Evolutionary conservation across 2,797 vertebrate genomes (phyloP).

Genomic region (Xiphorhynchus erythropygius): DNA sequence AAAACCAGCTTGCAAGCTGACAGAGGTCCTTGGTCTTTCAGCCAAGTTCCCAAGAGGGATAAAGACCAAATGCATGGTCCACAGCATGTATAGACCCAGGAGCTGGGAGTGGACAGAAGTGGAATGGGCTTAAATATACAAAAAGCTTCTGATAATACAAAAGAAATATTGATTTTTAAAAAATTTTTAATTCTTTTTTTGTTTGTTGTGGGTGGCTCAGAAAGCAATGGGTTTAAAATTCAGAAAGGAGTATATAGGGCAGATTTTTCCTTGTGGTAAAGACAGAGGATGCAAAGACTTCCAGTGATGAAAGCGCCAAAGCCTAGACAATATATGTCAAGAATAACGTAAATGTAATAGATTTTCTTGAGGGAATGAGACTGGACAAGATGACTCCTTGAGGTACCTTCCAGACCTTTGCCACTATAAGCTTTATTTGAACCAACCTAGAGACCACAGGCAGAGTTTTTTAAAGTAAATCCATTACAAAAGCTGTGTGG

Average conservation of each 20-base stretch:
- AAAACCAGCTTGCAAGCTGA: not conserved
- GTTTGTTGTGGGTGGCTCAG: not conserved
- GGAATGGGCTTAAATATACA: not conserved
- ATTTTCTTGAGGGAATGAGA: not conserved
- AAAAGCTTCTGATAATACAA: not conserved
- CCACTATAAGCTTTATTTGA: not conserved
- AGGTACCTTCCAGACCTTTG: not conserved
- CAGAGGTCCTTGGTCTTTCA: not conserved
- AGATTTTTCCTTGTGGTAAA: not conserved
- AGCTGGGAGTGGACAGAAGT: rapidly evolving
- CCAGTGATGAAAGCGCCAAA: not conserved
- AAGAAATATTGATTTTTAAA: not conserved
- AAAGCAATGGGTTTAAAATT: not conserved
- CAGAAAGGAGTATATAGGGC: not conserved
- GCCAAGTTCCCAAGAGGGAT: not conserved
- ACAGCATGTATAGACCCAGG: not conserved
- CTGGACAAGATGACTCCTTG: not conserved
- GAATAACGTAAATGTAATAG: not conserved
- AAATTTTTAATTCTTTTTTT: not conserved
- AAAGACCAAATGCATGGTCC: not conserved
- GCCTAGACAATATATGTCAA: not conserved
- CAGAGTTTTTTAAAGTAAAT: not conserved
- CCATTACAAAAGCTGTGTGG: not conserved
- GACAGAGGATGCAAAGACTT: not conserved
- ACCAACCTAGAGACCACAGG: not conserved